A percentile compares a stretch with the other conserved stretches of the same genome.
phyloP scores from a whole-genome alignment of 2,888 invertebrate genomes.

The Nomada lathburiana region DNA sequence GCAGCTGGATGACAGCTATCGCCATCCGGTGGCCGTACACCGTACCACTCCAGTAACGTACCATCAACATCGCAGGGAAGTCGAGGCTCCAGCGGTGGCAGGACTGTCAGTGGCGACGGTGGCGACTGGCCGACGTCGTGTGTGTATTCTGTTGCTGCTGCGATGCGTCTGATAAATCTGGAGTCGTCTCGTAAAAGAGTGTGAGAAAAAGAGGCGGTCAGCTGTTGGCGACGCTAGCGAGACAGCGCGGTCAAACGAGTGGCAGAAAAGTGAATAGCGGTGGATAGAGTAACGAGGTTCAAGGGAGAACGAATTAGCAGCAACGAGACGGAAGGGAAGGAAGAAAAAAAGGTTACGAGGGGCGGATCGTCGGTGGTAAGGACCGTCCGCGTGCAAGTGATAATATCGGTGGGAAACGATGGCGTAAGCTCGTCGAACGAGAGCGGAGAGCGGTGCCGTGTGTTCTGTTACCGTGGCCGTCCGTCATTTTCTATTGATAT shows the following conservation, averaged over 20 bases:
- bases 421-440: conserved; percentile 63
- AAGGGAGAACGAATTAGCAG: neutral
- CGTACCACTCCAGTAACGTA: too few relatives aligned
- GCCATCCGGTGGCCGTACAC: conserved; percentile 34
- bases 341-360: conserved; percentile 58
- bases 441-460: conserved; percentile 33
- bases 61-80: conserved; percentile 44
- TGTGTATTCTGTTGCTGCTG: conserved; percentile 68
- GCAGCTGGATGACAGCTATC: neutral
- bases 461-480: conserved; percentile 21
- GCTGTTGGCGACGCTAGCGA: conserved; percentile 55
- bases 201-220: conserved; percentile 57
- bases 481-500: conserved; percentile 17
- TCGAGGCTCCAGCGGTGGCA: conserved; percentile 58
- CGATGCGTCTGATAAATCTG: conserved; percentile 71
- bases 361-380: conserved; percentile 67
- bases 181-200: conserved; percentile 56
- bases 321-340: conserved; percentile 2
- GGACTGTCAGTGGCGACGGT: conserved; percentile 71
- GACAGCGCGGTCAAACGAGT: conserved; percentile 31
- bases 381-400: conserved; percentile 67
- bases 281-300: neutral
- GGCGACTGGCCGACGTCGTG: conserved; percentile 70
- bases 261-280: conserved; percentile 1
- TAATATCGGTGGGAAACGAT: conserved; percentile 65